These are phyloP conservation scores for Dasypolia templi DNA, from an alignment of 2,888 invertebrate genomes.

Conservation along the genomic window DNA sequence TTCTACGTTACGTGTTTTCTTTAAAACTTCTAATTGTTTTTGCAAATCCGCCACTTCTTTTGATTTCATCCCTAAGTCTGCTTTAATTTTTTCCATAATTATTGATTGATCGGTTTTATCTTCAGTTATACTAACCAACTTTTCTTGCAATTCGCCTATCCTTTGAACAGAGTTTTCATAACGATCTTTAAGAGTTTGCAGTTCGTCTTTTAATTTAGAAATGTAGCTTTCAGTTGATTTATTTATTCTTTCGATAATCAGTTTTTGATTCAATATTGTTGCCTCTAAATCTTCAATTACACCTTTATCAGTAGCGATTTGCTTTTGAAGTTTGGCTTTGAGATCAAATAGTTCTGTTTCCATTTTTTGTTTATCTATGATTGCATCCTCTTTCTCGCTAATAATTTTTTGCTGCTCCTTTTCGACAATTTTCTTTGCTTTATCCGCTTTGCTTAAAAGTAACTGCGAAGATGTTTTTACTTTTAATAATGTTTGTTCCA, in stretches of 20 bases:
- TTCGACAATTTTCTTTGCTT: constrained; percentile 83
- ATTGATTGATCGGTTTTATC: constrained; percentile 68
- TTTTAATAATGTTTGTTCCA: constrained; percentile 80
- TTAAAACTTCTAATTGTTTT: constrained; percentile 70
- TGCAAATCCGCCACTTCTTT: constrained; percentile 74
- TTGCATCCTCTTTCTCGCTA: constrained; percentile 83
- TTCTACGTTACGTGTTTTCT: constrained; percentile 64
- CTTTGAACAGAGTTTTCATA: constrained; percentile 75
- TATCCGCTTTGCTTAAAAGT: constrained; percentile 83
- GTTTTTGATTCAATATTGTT: constrained; percentile 81
- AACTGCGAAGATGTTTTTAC: constrained; percentile 84
- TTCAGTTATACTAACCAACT: constrained; percentile 63
- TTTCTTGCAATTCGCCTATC: constrained; percentile 73
- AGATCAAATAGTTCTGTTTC: constrained; percentile 77
- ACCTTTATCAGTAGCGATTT: constrained; percentile 74
- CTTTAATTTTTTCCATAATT: constrained; percentile 69
- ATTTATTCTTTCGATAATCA: constrained; percentile 80
- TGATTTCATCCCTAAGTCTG: constrained; percentile 72
- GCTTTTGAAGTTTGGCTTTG: constrained; percentile 76
- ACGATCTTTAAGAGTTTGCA: constrained; percentile 73
- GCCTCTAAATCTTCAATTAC: constrained; percentile 81
- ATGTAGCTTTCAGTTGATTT: constrained; percentile 77
- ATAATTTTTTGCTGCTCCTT: constrained; percentile 84
- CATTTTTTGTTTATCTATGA: constrained; percentile 76
- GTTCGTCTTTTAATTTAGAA: constrained; percentile 79